Percentiles rank a stretch among this genome's conserved stretches.
These are phyloP conservation scores for Bombus huntii DNA, from an alignment of 1,140 invertebrate species.

Conservation along the genomic window DNA sequence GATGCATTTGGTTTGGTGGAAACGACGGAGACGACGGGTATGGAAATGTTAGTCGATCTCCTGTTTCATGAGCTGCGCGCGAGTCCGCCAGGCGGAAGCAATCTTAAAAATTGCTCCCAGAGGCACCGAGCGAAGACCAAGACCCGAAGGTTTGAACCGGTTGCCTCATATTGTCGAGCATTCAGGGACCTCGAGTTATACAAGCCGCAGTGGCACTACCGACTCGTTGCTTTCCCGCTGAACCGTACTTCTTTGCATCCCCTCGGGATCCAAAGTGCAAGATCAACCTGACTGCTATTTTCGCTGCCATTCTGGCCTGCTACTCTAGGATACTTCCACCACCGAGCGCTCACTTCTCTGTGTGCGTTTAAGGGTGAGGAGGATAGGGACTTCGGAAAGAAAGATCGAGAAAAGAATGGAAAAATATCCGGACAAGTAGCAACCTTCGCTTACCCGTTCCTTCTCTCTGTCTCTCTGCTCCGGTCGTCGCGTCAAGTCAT, in stretches of 20 bases:
- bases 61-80: conserved; percentile 31
- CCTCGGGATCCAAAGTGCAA: conserved; percentile 58
- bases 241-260: conserved; percentile 63
- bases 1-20: background rate
- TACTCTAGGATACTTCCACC: conserved; percentile 55
- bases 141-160: conserved; percentile 52
- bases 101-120: conserved; percentile 74
- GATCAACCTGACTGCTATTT: conserved; percentile 59
- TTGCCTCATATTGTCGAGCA: conserved; percentile 59
- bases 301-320: conserved; percentile 52
- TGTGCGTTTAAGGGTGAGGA: conserved; percentile 42
- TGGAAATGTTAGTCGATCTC: conserved; percentile 46
- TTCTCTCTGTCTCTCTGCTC: background rate
- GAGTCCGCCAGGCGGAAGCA: conserved; percentile 59
- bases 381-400: conserved; percentile 39
- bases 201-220: conserved; percentile 44
- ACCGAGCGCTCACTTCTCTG: conserved; percentile 14
- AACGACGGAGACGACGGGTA: conserved; percentile 8
- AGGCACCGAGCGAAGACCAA: conserved; percentile 58
- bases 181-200: conserved; percentile 58
- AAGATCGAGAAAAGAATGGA: conserved; percentile 53
- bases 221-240: conserved; percentile 49
- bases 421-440: conserved; percentile 55
- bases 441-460: conserved; percentile 24
- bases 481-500: conserved; percentile 51